A percentile compares a stretch with the other conserved stretches of the same genome.
These are phyloP conservation scores for Chionis minor DNA, from an alignment of 2,113 vertebrate species.

Conservation along the genomic window DNA sequence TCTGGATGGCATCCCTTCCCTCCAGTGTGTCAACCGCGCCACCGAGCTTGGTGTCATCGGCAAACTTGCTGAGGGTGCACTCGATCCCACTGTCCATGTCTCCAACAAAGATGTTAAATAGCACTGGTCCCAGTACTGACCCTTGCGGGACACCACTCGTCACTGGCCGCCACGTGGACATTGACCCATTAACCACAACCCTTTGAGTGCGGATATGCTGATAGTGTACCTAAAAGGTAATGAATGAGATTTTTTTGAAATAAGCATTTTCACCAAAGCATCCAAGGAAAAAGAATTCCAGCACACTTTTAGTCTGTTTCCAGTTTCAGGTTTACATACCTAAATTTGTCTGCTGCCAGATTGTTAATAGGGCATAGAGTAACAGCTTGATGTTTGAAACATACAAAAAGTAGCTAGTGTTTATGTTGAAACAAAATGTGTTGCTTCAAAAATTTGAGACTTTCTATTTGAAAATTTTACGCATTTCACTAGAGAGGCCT, in stretches of 20 bases:
- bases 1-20: no score
- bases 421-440: rapidly evolving
- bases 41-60: no score
- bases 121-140: no score
- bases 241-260: not conserved
- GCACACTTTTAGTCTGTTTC: not conserved
- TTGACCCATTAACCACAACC: no score
- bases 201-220: no score
- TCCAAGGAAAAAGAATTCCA: not conserved
- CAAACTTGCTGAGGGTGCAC: no score
- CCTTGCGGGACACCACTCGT: no score
- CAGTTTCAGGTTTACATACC: not conserved
- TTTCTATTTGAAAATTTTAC: rapidly evolving
- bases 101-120: no score
- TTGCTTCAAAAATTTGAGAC: not conserved
- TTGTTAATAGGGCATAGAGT: not conserved
- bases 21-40: no score
- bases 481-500: not conserved
- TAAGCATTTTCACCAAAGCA: not conserved
- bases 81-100: no score
- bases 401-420: not conserved
- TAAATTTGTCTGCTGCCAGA: not conserved
- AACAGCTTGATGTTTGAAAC: not conserved
- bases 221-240: not conserved
- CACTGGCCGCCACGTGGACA: no score